Conservation (phyloP, 2,888 invertebrate species). For the Leptinotarsa haldemani region DNA sequence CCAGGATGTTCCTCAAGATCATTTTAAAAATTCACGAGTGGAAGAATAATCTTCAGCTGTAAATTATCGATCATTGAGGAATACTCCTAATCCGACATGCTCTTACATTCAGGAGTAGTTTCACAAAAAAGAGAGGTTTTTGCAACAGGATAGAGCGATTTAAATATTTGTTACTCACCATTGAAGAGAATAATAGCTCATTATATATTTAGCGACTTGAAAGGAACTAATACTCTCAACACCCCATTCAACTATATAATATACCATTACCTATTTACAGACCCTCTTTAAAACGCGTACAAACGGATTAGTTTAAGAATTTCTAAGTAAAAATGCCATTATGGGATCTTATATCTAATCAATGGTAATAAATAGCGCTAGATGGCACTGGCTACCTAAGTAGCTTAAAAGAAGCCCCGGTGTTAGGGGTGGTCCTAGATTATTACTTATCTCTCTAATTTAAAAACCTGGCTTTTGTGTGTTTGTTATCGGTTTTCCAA, state of each 20-base stretch:
- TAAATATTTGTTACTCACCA: slow-evolving; percentile 33
- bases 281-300: slow-evolving; percentile 11
- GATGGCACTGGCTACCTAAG: slow-evolving; percentile 42
- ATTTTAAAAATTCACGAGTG: not conserved
- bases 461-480: slow-evolving; percentile 44
- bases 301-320: slow-evolving; percentile 11
- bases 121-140: not conserved
- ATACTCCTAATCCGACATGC: not conserved
- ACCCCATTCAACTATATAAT: slow-evolving; percentile 7
- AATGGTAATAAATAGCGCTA: slow-evolving; percentile 37
- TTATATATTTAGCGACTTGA: slow-evolving; percentile 30
- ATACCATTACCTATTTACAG: slow-evolving; percentile 23
- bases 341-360: slow-evolving; percentile 30
- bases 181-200: slow-evolving; percentile 38
- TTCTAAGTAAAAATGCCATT: slow-evolving; percentile 17
- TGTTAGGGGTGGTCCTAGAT: slow-evolving; percentile 46
- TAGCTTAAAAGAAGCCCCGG: slow-evolving; percentile 42
- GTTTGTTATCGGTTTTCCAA: slow-evolving; percentile 43
- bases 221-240: slow-evolving; percentile 1
- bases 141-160: slow-evolving; percentile 9
- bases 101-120: not conserved
- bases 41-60: not conserved
- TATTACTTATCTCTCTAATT: slow-evolving; percentile 46
- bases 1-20: not conserved
- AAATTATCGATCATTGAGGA: not conserved